phyloP scores from a whole-genome alignment of 2,888 invertebrate species.

The Caenorhabditis uteleia region DNA sequence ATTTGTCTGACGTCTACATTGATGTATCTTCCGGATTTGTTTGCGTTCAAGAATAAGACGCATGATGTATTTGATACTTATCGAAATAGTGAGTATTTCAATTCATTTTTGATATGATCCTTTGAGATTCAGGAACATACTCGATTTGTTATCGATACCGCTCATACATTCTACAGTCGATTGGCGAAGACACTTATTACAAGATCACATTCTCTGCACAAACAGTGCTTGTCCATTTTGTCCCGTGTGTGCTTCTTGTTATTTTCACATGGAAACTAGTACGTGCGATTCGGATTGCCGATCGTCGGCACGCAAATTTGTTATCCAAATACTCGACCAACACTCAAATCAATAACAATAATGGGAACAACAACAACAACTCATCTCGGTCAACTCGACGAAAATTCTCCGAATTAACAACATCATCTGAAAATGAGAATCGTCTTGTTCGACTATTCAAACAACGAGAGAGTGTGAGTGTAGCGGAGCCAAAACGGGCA shows the following conservation, averaged over 20 bases:
- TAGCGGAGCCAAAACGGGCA: slow-evolving; percentile 59
- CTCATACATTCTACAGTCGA: slow-evolving; percentile 45
- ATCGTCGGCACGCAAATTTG: slow-evolving; percentile 75
- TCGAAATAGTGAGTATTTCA: slow-evolving; percentile 42
- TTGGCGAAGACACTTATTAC: slow-evolving; percentile 79
- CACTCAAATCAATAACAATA: slow-evolving; percentile 4
- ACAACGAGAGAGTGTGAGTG: slow-evolving; percentile 51
- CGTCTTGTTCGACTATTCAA: slow-evolving; percentile 40
- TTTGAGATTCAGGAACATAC: slow-evolving; percentile 39
- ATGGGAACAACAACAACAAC: background rate
- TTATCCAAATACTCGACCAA: slow-evolving; percentile 45
- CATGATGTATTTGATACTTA: slow-evolving; percentile 51
- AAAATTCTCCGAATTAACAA: slow-evolving; percentile 37
- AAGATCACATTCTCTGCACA: slow-evolving; percentile 74
- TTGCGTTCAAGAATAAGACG: slow-evolving; percentile 57
- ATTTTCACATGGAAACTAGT: slow-evolving; percentile 87
- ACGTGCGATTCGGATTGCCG: slow-evolving; percentile 83
- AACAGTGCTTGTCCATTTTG: slow-evolving; percentile 85
- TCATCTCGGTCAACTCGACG: slow-evolving; percentile 22
- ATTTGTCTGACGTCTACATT: slow-evolving; percentile 57
- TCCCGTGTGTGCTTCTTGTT: slow-evolving; percentile 87
- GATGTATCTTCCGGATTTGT: slow-evolving; percentile 63
- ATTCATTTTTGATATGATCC: background rate
- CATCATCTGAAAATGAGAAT: slow-evolving; percentile 36
- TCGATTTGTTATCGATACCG: slow-evolving; percentile 48